Base-by-base conservation (phyloP, 2,113 vertebrate genomes). In the Vimba vimba region DNA sequence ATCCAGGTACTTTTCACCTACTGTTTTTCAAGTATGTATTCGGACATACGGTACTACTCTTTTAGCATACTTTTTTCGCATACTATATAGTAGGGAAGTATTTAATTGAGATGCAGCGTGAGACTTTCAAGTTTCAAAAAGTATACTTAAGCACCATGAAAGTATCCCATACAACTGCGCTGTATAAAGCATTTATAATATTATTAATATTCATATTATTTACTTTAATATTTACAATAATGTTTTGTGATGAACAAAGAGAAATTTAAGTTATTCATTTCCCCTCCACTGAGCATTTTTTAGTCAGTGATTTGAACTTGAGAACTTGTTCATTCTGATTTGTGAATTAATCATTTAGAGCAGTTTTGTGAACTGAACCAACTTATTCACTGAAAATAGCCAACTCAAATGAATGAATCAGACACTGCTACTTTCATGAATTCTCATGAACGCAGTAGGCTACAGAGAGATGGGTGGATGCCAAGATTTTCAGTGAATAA, bases 401-500 rank as follows among this genome's bases (percentile, higher is more conserved):
- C 4, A 71, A 23, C 68, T 71, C 4, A 69, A 69, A 69, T 39
- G 3, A 69, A 11, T 21, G 17, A 36, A 69, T 39, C 17, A 23
- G 68, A 71, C 33, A 68, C 33, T 33, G 64, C 7, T 36, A 36
- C 15, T 69, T 69, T 52, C 15, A 57, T 57, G 55, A 57, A 57
- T 36, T 71, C 36, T 43, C 9, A 23, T 69, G 33, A 39, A 39
- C 2, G 12, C 36, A 71, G 19, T 9, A 27, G 27, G 27, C 27
- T 27, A 0, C 39, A 19, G 11, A 71, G 36, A 43, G 33, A 71
- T n/a, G 36, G 21, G 21, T 43, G 36, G 19, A 43, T 25, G 73
- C 73, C 73, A 75, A 75, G 13, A 50, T 50, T 75, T 75, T 27
- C 43, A 47, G 73, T 25, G 73, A 75, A 50, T 50, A 75, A 50